Conservation (phyloP, 2,113 vertebrate species). For the Hippotragus niger region DNA sequence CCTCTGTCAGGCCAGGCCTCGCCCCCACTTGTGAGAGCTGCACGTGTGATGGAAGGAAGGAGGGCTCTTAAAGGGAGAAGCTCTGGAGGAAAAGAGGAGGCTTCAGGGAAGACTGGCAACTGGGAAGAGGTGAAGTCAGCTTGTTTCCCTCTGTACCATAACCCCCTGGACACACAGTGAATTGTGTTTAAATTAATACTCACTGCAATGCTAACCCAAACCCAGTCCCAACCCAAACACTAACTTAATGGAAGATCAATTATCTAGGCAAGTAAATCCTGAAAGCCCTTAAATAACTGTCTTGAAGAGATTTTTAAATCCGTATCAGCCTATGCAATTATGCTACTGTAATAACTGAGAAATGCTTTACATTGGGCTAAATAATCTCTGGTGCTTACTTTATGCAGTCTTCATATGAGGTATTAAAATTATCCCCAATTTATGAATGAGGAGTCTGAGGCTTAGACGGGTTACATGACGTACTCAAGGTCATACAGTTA, state of each 20-base stretch:
- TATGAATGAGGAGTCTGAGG: neutral
- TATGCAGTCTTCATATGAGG: neutral
- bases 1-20: neutral
- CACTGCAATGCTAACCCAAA: neutral
- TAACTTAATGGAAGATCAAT: neutral
- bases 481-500: neutral
- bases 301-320: neutral
- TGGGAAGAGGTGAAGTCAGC: neutral
- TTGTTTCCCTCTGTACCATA: neutral
- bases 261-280: neutral
- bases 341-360: neutral
- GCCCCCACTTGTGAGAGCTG: neutral
- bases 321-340: neutral
- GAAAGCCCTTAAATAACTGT: neutral
- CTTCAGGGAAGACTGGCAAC: neutral
- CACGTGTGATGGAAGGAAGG: neutral
- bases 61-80: neutral
- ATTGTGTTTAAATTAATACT: neutral
- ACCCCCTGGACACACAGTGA: neutral
- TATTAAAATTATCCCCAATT: neutral
- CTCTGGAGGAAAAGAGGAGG: neutral
- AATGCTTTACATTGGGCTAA: neutral
- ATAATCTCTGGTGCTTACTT: neutral
- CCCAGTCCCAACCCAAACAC: neutral
- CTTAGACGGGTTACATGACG: neutral